Percentiles rank a stretch among this genome's conserved stretches.
phyloP scores from a whole-genome alignment of 2,888 invertebrate species.

The Andrena minutula region DNA sequence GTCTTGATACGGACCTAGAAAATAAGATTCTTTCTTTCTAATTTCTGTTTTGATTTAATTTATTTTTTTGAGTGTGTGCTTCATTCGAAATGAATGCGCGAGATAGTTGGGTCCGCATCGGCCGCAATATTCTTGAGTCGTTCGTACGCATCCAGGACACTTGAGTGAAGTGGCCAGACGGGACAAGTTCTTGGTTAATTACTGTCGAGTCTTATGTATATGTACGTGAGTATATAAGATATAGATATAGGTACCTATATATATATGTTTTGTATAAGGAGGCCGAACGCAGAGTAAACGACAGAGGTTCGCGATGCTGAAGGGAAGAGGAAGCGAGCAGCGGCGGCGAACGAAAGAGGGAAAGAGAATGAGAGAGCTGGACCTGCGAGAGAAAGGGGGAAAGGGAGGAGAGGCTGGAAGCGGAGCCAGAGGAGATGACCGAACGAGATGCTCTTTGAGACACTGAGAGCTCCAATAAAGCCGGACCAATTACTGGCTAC shows the following conservation, averaged over 20 bases:
- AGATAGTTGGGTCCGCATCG: slow-evolving; percentile 19
- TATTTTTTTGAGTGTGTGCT: background rate
- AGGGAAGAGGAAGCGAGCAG: slow-evolving; percentile 63
- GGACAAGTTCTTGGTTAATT: slow-evolving; percentile 72
- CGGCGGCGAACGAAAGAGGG: slow-evolving; percentile 52
- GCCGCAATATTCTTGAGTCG: slow-evolving; percentile 46
- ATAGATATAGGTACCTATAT: slow-evolving; percentile 5
- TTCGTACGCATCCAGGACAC: slow-evolving; percentile 51
- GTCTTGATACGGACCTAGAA: background rate
- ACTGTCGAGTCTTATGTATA: slow-evolving; percentile 64
- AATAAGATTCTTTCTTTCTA: background rate
- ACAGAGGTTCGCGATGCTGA: slow-evolving; percentile 59
- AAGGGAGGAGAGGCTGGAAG: slow-evolving; percentile 63
- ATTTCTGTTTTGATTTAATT: background rate
- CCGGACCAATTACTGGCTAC: slow-evolving; percentile 84
- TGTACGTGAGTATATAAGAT: background rate
- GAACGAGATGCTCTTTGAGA: slow-evolving; percentile 85
- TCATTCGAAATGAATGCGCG: slow-evolving; percentile 16
- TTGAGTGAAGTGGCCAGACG: slow-evolving; percentile 44
- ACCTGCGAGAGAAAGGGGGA: slow-evolving; percentile 56
- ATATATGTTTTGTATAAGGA: slow-evolving; percentile 50
- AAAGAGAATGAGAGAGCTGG: slow-evolving; percentile 65
- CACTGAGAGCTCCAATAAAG: slow-evolving; percentile 85
- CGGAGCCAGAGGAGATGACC: slow-evolving; percentile 82
- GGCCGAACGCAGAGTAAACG: slow-evolving; percentile 53